phyloP scores from a whole-genome alignment of 2,888 invertebrate species.

The Caenorhabditis angaria region DNA sequence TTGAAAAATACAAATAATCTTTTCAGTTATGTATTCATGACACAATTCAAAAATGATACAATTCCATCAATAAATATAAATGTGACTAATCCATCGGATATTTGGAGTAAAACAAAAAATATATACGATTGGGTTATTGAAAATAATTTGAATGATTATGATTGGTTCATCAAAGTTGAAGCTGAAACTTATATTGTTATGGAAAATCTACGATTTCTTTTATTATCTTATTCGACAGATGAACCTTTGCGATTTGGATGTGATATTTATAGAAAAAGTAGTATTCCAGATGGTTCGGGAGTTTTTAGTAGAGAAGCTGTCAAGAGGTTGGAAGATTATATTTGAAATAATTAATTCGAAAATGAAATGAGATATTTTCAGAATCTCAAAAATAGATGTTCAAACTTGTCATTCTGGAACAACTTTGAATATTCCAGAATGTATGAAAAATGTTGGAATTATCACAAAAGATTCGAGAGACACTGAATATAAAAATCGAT shows the following conservation, averaged over 20 bases:
- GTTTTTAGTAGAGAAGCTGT: slow-evolving; percentile 87
- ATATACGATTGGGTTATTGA: slow-evolving; percentile 77
- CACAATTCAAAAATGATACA: slow-evolving; percentile 76
- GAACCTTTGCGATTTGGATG: slow-evolving; percentile 75
- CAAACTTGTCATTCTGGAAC: slow-evolving; percentile 79
- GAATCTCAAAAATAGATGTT: slow-evolving; percentile 80
- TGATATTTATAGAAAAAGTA: slow-evolving; percentile 85
- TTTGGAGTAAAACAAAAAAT: slow-evolving; percentile 97
- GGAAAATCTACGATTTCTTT: slow-evolving; percentile 82
- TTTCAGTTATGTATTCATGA: slow-evolving; percentile 74
- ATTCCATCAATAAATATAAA: slow-evolving; percentile 85
- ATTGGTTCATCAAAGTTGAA: slow-evolving; percentile 90
- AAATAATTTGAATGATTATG: slow-evolving; percentile 74
- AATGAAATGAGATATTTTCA: too few species aligned
- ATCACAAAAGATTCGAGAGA: slow-evolving; percentile 88
- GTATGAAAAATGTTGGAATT: slow-evolving; percentile 86
- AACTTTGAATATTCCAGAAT: slow-evolving; percentile 91
- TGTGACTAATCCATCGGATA: slow-evolving; percentile 83
- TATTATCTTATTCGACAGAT: slow-evolving; percentile 65
- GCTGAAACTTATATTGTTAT: slow-evolving; percentile 96
- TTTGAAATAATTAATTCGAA: too few species aligned
- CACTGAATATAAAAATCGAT: slow-evolving; percentile 82
- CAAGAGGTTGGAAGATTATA: slow-evolving; percentile 72
- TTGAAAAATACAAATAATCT: too few species aligned
- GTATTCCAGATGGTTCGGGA: slow-evolving; percentile 77